Percentiles rank a stretch among this genome's conserved stretches.
phyloP scores from a whole-genome alignment of 35 echinoderm and acorn worm genomes.

The Heliocidaris erythrogramma region DNA sequence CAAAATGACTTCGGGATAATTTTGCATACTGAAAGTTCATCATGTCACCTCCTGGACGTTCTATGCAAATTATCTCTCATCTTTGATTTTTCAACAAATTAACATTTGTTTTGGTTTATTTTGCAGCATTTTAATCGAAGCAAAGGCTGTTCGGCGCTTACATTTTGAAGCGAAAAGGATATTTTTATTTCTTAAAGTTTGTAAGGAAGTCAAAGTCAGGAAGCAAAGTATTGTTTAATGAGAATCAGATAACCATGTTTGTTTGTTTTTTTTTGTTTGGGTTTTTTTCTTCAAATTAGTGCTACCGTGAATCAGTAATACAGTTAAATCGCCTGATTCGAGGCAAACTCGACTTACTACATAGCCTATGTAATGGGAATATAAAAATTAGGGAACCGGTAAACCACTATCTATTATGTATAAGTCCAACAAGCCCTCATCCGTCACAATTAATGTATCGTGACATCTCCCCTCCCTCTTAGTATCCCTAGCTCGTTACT shows the following conservation, averaged over 20 bases:
- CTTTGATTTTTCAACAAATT: no score
- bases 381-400: neutral
- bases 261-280: no score
- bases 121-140: no score
- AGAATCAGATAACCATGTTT: no score
- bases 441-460: constrained; percentile 28
- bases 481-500: neutral
- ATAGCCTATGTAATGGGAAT: neutral
- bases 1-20: neutral
- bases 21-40: no score
- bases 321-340: neutral
- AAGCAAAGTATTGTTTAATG: no score
- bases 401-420: neutral
- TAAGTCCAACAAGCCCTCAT: neutral
- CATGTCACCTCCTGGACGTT: no score
- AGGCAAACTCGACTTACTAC: neutral
- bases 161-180: neutral
- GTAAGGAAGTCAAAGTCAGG: no score
- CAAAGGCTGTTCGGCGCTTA: neutral
- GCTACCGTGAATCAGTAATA: neutral
- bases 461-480: constrained; percentile 1
- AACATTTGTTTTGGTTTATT: no score
- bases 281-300: no score
- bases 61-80: no score
- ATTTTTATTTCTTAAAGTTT: no score